phyloP scores from a whole-genome alignment of 2,888 invertebrate genomes.

The Dicyrtoma fusca region DNA sequence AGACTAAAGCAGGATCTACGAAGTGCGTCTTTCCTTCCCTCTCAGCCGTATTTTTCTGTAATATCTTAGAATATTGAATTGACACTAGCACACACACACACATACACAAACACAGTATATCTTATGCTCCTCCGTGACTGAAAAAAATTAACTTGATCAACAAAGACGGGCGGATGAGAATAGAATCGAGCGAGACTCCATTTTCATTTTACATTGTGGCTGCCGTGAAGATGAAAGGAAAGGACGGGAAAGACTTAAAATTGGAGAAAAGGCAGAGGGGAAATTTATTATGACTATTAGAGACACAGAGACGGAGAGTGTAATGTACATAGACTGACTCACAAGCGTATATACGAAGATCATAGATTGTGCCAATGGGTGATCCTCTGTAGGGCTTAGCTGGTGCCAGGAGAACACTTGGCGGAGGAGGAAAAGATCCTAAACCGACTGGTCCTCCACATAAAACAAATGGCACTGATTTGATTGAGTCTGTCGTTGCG shows the following conservation, averaged over 20 bases:
- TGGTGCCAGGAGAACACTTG: conserved; percentile 85
- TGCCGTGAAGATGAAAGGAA: background rate
- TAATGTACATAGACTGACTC: conserved; percentile 59
- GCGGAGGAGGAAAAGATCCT: conserved; percentile 81
- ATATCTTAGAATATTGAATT: background rate
- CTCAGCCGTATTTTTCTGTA: background rate
- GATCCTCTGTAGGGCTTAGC: conserved; percentile 89
- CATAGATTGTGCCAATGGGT: conserved; percentile 88
- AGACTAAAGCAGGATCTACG: too few relatives aligned
- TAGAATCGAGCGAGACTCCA: background rate
- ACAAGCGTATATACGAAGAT: conserved; percentile 84
- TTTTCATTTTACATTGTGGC: background rate
- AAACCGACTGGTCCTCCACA: conserved; percentile 57
- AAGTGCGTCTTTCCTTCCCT: background rate
- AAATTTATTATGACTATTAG: background rate
- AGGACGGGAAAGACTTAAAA: background rate
- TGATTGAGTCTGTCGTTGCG: conserved; percentile 50
- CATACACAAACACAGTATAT: background rate
- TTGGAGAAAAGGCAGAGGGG: background rate
- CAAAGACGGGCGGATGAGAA: background rate
- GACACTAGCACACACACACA: background rate
- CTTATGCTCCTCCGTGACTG: too few relatives aligned
- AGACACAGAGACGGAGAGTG: background rate
- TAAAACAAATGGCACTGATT: conserved; percentile 53
- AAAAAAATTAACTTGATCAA: too few relatives aligned